These are phyloP conservation scores for Ornithorhynchus anatinus DNA, from an alignment of 2,113 vertebrate genomes.

Conservation along the genomic window DNA sequence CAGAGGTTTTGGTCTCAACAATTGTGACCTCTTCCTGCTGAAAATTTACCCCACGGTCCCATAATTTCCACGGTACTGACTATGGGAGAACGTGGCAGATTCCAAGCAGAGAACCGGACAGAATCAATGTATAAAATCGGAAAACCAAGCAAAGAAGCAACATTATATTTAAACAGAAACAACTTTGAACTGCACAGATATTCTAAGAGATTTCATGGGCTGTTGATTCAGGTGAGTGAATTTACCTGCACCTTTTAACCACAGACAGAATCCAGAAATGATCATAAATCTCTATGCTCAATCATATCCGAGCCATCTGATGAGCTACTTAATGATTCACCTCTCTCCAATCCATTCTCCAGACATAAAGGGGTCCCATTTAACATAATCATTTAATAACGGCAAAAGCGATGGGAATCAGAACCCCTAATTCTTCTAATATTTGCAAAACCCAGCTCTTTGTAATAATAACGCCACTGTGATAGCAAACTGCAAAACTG, in stretches of 20 bases:
- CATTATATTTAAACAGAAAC: no score
- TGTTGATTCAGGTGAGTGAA: conserved; percentile 39
- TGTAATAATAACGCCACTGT: conserved; percentile 87
- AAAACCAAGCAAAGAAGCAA: conserved; percentile 26
- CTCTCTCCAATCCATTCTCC: conserved; percentile 68
- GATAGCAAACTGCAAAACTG: conserved; percentile 85
- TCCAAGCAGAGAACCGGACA: no score
- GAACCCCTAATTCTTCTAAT: conserved; percentile 90
- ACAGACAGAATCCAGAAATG: conserved; percentile 27
- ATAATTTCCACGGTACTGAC: no score
- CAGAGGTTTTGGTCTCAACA: no score
- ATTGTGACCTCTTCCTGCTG: no score
- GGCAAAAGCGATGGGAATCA: conserved; percentile 76
- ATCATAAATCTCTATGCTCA: conserved; percentile 23
- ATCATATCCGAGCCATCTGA: conserved; percentile 59
- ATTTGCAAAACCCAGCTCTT: conserved; percentile 88
- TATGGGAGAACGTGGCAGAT: no score
- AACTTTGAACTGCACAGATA: conserved; percentile 6
- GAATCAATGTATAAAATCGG: not conserved
- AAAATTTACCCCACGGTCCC: no score
- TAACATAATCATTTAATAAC: conserved; percentile 80
- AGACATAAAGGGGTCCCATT: conserved; percentile 73
- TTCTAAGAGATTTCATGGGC: conserved; percentile 1
- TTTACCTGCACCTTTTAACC: conserved; percentile 11
- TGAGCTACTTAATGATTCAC: conserved; percentile 61